Evolutionary conservation across 2,797 vertebrate genomes (phyloP), one percentile per base, ranked within the genome.

Genomic region (Micropoecilia bifurca): DNA sequence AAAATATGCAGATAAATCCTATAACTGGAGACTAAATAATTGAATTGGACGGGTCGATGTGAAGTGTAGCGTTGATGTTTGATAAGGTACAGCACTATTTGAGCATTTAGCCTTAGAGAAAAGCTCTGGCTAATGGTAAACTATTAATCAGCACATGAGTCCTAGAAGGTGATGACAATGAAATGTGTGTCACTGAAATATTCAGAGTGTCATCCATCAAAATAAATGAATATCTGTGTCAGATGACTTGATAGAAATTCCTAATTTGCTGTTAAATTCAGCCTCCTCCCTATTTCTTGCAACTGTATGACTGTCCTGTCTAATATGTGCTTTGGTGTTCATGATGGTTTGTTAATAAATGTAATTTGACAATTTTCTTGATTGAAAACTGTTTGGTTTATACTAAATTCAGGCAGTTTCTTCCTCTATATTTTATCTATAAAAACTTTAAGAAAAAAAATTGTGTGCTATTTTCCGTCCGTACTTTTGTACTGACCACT

Each of bases 21-120:
- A 55, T 72, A 84, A 80, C 8, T 80, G 78, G 14, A 28, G 47
- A 79, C 30, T 89, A 76, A 92, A 90, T 91, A 89, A 91, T 79
- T 86, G 82, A 94, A 91, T 69, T 86, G 83, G 78, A 80, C 71
- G 20, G 83, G 71, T 93, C 90, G 4, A 92, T 92, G 48, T 73
- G 75, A 88, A 86, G 87, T 84, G 85, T 90, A 87, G 90, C 74
- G 85, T 73, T 88, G 83, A 81, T 89, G 83, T 91, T 91, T 91
- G 75, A 91, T 89, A 85, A 87, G 79, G 48, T 88, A 77, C 69
- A 14, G 75, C 73, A 74, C 80, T 55, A 78, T 84, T 79, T 88
- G 77, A 84, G 83, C 79, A 83, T 77, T 82, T 87, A 81, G 81
- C 86, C 84, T 57, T 36, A 12, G 73, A 90, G 84, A 88, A 90